Percentiles rank a stretch among this genome's conserved stretches.
Evolutionary conservation across 2,113 vertebrate species (phyloP).

Genomic region (Amblyopsis rosae): DNA sequence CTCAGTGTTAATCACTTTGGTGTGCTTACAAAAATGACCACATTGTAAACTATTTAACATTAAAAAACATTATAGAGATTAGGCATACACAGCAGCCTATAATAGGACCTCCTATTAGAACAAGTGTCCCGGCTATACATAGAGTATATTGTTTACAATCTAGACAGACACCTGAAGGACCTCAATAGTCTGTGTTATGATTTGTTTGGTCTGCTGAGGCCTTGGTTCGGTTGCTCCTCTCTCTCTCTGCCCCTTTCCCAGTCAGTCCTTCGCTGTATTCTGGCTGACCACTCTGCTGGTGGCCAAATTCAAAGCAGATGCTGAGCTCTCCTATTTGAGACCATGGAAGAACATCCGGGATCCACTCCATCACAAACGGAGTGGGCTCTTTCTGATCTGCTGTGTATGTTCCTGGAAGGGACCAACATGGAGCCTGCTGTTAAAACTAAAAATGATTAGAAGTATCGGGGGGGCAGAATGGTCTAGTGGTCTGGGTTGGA

Average conservation of each 20-base stretch:
- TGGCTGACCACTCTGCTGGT: conserved; percentile 79
- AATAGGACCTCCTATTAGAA: no score
- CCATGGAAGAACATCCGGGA: conserved; percentile 85
- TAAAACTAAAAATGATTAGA: no score
- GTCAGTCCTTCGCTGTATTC: conserved; percentile 47
- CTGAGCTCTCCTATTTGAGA: conserved; percentile 85
- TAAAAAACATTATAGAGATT: no score
- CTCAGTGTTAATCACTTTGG: no score
- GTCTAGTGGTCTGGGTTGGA: no score
- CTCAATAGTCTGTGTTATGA: conserved; percentile 17
- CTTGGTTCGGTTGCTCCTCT: conserved; percentile 36
- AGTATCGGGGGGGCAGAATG: no score
- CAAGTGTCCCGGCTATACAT: not conserved
- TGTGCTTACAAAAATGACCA: no score
- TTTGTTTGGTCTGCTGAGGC: conserved; percentile 31
- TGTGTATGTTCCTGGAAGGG: conserved; percentile 72
- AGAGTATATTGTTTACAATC: not conserved
- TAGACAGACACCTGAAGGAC: conserved; percentile 44
- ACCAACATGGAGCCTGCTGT: not conserved
- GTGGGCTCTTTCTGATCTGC: conserved; percentile 82
- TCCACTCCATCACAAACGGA: conserved; percentile 90
- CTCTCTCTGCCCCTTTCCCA: not conserved
- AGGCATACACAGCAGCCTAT: no score
- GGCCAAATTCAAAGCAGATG: conserved; percentile 87
- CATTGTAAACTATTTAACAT: no score